Evolutionary conservation across 2,888 invertebrate species (phyloP).

Genomic region (Prenolepis imparis): DNA sequence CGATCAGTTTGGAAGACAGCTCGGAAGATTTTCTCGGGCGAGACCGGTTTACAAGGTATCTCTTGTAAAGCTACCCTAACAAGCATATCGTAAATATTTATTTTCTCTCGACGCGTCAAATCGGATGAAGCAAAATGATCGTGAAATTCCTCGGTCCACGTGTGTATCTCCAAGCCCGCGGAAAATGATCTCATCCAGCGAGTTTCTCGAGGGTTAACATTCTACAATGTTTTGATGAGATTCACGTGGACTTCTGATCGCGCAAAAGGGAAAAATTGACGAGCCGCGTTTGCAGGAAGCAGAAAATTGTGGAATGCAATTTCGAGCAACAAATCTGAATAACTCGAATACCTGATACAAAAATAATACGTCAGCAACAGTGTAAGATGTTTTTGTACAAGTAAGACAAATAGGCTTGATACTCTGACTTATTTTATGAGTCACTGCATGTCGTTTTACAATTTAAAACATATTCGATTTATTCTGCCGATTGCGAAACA

Average conservation of each 20-base stretch:
- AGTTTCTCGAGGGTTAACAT: not conserved
- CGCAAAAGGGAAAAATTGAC: not conserved
- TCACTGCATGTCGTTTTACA: not conserved
- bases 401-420: not conserved
- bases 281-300: not conserved
- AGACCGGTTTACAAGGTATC: constrained; percentile 3
- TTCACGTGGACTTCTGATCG: not conserved
- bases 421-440: not conserved
- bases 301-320: not conserved
- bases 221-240: not conserved
- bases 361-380: not conserved
- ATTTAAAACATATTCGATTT: not conserved
- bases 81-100: constrained; percentile 11
- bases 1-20: not conserved
- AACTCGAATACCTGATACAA: not conserved
- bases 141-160: not conserved
- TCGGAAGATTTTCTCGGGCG: not conserved
- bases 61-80: constrained; percentile 1
- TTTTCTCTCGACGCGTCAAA: not conserved
- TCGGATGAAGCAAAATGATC: not conserved
- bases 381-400: not conserved
- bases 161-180: not conserved
- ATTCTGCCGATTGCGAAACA: not conserved
- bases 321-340: not conserved
- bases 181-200: not conserved